Evolutionary conservation across 1,140 invertebrate genomes (phyloP).

Genomic region (Diorhabda carinulata): DNA sequence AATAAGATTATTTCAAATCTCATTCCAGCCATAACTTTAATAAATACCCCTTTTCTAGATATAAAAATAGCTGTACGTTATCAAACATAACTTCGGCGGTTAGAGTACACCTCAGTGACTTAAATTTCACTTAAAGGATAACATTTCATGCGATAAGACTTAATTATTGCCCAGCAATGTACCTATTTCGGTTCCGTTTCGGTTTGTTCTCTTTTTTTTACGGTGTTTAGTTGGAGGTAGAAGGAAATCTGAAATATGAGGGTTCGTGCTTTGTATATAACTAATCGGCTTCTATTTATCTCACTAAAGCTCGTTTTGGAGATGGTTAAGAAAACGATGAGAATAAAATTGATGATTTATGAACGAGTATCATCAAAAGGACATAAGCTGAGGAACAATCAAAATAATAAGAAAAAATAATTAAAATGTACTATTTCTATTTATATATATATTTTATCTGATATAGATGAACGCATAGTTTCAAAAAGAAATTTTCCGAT

Average conservation of each 20-base stretch:
- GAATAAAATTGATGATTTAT: no score
- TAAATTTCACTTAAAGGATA: slow-evolving; percentile 15
- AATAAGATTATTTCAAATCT: no score
- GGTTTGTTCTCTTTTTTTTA: background rate
- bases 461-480: no score
- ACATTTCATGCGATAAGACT: slow-evolving; percentile 12
- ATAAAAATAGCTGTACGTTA: slow-evolving; percentile 6
- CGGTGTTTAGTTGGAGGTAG: slow-evolving; percentile 1
- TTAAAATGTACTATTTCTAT: no score
- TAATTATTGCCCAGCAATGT: slow-evolving; percentile 11
- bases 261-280: slow-evolving; percentile 1
- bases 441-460: no score
- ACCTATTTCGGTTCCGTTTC: background rate
- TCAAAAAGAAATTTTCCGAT: no score
- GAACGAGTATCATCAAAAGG: no score
- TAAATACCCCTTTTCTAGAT: background rate
- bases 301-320: background rate
- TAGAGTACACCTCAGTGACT: slow-evolving; percentile 8
- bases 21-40: no score
- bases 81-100: slow-evolving; percentile 9
- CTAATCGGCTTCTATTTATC: background rate
- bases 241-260: background rate
- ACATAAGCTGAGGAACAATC: no score
- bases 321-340: no score
- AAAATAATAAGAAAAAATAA: no score